Percentiles rank a stretch among this genome's conserved stretches.
phyloP scores from a whole-genome alignment of 2,888 invertebrate species.

The Acrocyrtus sp. region DNA sequence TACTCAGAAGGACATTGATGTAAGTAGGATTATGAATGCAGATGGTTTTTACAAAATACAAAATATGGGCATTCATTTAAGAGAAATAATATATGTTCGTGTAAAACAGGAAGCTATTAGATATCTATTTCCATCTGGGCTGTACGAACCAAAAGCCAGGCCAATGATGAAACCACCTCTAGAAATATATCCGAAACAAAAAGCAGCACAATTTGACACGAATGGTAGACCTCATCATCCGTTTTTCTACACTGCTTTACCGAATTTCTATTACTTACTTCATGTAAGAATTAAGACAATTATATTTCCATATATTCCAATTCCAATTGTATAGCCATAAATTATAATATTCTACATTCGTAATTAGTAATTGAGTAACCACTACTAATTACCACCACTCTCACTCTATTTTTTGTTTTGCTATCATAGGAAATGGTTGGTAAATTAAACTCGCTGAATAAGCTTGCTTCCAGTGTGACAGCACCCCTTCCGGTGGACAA shows the following conservation, averaged over 20 bases:
- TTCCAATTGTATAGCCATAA: too few species aligned
- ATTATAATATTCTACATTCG: too few species aligned
- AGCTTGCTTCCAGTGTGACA: slow-evolving; percentile 55
- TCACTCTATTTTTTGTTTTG: too few species aligned
- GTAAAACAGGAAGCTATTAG: slow-evolving; percentile 80
- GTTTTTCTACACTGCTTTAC: slow-evolving; percentile 90
- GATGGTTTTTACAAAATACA: neutral
- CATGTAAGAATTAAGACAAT: too few species aligned
- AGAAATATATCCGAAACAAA: slow-evolving; percentile 83
- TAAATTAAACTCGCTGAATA: slow-evolving; percentile 75
- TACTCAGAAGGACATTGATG: slow-evolving; percentile 87
- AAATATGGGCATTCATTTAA: neutral
- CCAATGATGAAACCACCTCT: slow-evolving; percentile 92
- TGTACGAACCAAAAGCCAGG: slow-evolving; percentile 84
- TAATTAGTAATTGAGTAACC: too few species aligned
- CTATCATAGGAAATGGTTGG: slow-evolving; percentile 75
- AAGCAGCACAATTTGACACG: slow-evolving; percentile 90
- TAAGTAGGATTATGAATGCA: slow-evolving; percentile 68
- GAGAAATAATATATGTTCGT: neutral
- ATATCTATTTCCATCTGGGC: slow-evolving; percentile 96
- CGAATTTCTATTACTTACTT: slow-evolving; percentile 84
- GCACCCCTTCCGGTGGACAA: too few species aligned
- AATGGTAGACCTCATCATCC: slow-evolving; percentile 90
- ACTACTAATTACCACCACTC: too few species aligned
- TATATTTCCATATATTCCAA: too few species aligned